Conservation (phyloP, 2,888 invertebrate species). For the Tipula vernalis region DNA sequence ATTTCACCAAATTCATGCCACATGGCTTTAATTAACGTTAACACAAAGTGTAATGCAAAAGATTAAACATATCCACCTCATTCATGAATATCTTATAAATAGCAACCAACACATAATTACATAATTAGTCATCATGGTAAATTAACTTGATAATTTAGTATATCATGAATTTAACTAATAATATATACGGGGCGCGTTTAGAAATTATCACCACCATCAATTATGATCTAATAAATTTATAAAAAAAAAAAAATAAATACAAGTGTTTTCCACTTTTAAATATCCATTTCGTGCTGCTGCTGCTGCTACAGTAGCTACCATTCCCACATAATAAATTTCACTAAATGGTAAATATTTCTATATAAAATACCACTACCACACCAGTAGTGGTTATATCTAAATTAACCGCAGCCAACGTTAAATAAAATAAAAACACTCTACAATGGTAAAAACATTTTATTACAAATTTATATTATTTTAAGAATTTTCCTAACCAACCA, state of each 20-base stretch:
- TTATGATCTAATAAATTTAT: neutral
- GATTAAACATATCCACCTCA: neutral
- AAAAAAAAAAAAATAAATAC: neutral
- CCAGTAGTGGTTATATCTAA: neutral
- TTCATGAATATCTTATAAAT: neutral
- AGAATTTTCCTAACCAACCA: neutral
- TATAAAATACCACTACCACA: neutral
- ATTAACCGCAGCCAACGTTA: neutral
- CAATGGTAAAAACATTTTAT: neutral
- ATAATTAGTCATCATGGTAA: neutral
- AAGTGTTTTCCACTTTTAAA: neutral
- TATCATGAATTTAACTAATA: neutral
- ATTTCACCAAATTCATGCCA: neutral
- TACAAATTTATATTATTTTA: neutral
- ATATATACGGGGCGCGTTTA: neutral
- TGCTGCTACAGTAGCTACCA: neutral
- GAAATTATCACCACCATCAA: neutral
- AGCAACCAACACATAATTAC: neutral
- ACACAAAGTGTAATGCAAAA: neutral
- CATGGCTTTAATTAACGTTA: neutral
- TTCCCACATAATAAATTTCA: neutral
- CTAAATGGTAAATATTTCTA: neutral
- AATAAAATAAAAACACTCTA: neutral
- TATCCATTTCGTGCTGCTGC: neutral
- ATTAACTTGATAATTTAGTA: neutral